These are phyloP conservation scores for Dicaeum eximium DNA, from an alignment of 2,113 vertebrate species.

Conservation along the genomic window DNA sequence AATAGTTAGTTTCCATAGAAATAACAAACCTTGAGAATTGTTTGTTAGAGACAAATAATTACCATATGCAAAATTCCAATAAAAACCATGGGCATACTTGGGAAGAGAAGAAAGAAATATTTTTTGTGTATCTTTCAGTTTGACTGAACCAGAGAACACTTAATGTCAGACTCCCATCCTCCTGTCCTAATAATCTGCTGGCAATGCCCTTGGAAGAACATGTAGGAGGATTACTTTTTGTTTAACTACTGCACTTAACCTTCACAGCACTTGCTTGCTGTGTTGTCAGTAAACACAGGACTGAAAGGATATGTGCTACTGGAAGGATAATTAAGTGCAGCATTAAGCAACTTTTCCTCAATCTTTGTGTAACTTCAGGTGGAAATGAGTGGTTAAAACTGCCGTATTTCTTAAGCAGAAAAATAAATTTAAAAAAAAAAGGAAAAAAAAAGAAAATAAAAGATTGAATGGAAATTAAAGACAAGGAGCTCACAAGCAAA, in stretches of 20 bases:
- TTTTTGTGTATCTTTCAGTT: not conserved
- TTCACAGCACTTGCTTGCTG: conserved; percentile 16
- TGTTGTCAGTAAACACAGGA: not conserved
- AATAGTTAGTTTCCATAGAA: not conserved
- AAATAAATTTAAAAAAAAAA: not conserved
- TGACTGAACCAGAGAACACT: not conserved
- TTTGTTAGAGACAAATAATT: not conserved
- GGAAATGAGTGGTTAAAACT: not conserved
- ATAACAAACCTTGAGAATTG: not conserved
- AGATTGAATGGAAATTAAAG: not conserved
- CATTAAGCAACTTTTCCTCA: not conserved
- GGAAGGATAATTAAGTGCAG: not conserved
- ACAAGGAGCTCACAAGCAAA: not conserved
- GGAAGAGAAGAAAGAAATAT: not conserved
- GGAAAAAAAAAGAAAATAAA: not conserved
- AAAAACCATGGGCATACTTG: not conserved
- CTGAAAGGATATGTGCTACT: not conserved
- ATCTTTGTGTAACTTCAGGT: not conserved
- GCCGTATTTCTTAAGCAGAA: not conserved
- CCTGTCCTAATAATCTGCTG: not conserved
- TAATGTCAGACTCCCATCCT: not conserved
- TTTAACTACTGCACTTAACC: conserved; percentile 30
- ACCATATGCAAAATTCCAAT: not conserved
- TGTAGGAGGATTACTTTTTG: conserved; percentile 24
- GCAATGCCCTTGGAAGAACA: not conserved